A percentile compares a stretch with the other conserved stretches of the same genome.
Evolutionary conservation across 92 coral and sea anemone genomes (phyloP).

Genomic region (Epizoanthus ramosus): DNA sequence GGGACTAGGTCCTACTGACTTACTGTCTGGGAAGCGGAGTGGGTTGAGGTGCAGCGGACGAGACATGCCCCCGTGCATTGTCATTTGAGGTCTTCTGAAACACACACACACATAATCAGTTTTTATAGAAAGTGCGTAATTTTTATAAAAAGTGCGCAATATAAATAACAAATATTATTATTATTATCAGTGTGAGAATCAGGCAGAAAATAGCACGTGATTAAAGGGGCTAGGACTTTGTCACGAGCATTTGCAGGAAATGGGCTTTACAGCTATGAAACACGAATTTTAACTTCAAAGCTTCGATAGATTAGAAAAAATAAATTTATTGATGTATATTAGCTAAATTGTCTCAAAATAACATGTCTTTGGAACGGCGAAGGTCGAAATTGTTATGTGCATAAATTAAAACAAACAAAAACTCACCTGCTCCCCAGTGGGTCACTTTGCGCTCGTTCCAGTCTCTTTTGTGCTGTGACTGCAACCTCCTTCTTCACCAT

Average conservation of each 20-base stretch:
- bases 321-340: no score
- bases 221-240: no score
- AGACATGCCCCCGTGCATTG: slow-evolving; percentile 64
- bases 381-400: no score
- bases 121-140: no score
- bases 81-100: slow-evolving; percentile 61
- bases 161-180: no score
- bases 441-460: slow-evolving; percentile 82
- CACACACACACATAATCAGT: background rate
- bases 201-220: background rate
- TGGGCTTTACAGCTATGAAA: no score
- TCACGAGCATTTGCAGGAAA: no score
- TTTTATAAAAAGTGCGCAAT: no score
- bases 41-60: slow-evolving; percentile 74
- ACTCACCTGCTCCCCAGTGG: slow-evolving; percentile 78
- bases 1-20: slow-evolving; percentile 77
- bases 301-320: no score
- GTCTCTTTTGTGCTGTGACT: slow-evolving; percentile 86
- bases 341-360: no score
- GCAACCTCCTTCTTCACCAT: slow-evolving; percentile 92
- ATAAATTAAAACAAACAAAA: background rate
- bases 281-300: no score
- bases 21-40: slow-evolving; percentile 60
- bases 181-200: background rate
- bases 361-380: no score